phyloP scores from a whole-genome alignment of 2,888 invertebrate genomes.

The Coleophora flavipennella region DNA sequence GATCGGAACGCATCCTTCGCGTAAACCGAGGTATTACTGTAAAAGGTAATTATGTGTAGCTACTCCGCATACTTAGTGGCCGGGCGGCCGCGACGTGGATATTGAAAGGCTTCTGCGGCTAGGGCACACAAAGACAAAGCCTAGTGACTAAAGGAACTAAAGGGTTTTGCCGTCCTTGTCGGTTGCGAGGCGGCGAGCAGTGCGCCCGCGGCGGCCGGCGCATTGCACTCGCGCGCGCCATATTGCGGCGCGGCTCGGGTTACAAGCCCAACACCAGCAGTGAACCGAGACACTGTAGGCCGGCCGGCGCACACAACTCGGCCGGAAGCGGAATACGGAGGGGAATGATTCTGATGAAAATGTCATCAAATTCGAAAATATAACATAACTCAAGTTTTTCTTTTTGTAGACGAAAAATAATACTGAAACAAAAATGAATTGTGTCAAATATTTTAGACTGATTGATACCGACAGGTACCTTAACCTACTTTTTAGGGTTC shows the following conservation, averaged over 20 bases:
- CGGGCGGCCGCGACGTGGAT: slow-evolving; percentile 8
- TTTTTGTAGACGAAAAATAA: too few species aligned
- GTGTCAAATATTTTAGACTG: too few species aligned
- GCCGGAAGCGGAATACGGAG: slow-evolving; percentile 1
- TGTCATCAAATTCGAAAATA: too few species aligned
- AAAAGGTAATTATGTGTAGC: too few species aligned
- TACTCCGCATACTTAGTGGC: too few species aligned
- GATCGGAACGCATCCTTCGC: too few species aligned
- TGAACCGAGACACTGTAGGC: slow-evolving; percentile 13
- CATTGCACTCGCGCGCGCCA: slow-evolving; percentile 7
- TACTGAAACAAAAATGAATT: too few species aligned
- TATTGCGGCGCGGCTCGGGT: slow-evolving; percentile 23
- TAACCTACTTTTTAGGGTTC: too few species aligned
- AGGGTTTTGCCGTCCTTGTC: slow-evolving; percentile 52
- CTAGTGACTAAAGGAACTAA: slow-evolving; percentile 35
- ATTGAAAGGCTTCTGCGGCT: slow-evolving; percentile 46
- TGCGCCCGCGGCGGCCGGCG: slow-evolving; percentile 11
- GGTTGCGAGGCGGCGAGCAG: slow-evolving; percentile 12
- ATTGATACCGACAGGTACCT: too few species aligned
- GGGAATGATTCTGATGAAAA: too few species aligned
- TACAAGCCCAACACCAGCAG: slow-evolving; percentile 21
- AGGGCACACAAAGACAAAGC: slow-evolving; percentile 40
- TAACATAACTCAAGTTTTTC: too few species aligned
- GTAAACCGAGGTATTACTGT: too few species aligned
- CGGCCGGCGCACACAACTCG: background rate